Evolutionary conservation across 1,140 invertebrate species (phyloP).

Genomic region (Stegodyphus dumicola): DNA sequence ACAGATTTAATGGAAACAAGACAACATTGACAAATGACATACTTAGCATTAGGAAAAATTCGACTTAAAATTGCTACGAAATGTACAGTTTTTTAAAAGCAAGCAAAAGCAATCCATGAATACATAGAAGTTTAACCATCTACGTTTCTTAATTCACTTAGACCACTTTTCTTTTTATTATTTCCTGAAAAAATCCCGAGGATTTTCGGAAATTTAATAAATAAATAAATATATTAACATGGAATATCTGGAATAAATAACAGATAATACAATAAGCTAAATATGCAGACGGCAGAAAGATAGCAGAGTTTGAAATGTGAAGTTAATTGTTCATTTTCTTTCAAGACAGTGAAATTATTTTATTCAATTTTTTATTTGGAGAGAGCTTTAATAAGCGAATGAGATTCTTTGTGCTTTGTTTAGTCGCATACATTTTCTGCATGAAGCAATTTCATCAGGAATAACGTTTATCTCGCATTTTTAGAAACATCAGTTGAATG

Average conservation of each 20-base stretch:
- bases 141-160: conserved; percentile 27
- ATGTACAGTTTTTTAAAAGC: conserved; percentile 41
- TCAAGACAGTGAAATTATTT: no score
- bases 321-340: no score
- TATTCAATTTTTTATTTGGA: no score
- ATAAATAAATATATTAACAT: conserved; percentile 57
- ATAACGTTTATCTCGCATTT: no score
- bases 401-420: no score
- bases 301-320: conserved; percentile 16
- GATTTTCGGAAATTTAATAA: conserved; percentile 31
- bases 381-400: no score
- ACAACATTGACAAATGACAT: conserved; percentile 60
- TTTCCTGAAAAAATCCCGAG: conserved; percentile 35
- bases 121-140: conserved; percentile 34
- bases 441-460: no score
- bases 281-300: conserved; percentile 41
- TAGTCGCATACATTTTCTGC: no score
- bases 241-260: conserved; percentile 61
- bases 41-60: conserved; percentile 55
- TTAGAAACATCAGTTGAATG: no score
- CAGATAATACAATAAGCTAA: conserved; percentile 55
- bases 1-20: conserved; percentile 53
- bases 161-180: conserved; percentile 30
- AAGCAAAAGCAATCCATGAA: conserved; percentile 50
- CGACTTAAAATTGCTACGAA: conserved; percentile 56